A percentile compares a stretch with the other conserved stretches of the same genome.
Conservation (phyloP, 2,113 vertebrate species). For the Mesembrinibis cayennensis region DNA sequence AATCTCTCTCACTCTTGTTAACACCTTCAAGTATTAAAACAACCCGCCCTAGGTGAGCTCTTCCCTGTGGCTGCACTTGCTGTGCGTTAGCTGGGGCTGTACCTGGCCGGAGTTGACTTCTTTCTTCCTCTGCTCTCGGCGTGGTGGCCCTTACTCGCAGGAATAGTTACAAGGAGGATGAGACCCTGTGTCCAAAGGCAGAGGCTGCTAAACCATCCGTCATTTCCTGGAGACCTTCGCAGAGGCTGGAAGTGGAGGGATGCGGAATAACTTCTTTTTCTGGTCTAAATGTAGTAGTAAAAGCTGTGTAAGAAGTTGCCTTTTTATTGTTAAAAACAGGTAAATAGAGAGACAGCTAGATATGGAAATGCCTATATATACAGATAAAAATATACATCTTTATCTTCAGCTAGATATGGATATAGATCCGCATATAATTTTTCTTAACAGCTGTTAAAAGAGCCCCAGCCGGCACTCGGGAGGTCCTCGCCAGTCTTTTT, state of each 20-base stretch:
- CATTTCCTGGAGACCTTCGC: background rate
- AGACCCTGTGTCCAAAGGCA: background rate
- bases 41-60: background rate
- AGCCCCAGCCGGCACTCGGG: accelerated
- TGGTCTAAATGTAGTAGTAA: background rate
- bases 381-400: background rate
- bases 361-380: background rate
- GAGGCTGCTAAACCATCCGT: background rate
- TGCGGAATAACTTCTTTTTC: background rate
- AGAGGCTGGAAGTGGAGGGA: background rate
- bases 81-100: background rate
- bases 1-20: background rate
- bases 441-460: background rate
- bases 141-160: accelerated
- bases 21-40: background rate
- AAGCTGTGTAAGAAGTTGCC: background rate
- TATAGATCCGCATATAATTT: background rate
- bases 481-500: background rate
- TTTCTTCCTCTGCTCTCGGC: background rate
- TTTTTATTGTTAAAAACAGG: background rate
- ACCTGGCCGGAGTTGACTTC: background rate
- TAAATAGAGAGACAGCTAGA: background rate
- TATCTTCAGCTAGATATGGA: background rate
- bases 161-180: background rate
- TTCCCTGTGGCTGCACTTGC: background rate